Base-by-base conservation (phyloP, 2,113 vertebrate genomes). In the Nothoprocta pentlandii region DNA sequence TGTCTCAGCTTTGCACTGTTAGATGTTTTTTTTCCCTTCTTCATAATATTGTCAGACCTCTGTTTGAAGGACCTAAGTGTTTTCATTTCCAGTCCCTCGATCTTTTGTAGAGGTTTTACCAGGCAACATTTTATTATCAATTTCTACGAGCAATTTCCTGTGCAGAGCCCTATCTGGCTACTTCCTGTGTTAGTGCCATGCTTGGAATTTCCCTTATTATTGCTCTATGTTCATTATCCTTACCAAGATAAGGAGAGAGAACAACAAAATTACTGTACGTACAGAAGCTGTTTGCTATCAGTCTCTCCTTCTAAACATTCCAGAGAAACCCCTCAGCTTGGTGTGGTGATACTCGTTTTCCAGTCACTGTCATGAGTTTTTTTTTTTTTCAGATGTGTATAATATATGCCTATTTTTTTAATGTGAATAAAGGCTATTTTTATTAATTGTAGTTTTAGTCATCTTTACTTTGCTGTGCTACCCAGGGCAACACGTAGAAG, bases 371-470 rank as follows among this genome's bases (percentile, higher is more conserved):
- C 64, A 39, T 87, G 6, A 28, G 13, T 77, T 93, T 95, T 39
- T 39, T 34, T 34, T 34, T 39, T 81, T 76, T 69, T 93, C 26
- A 42, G 12, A 58, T 95, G 49, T 84, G 12, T 87, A 36, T 63
- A 84, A 66, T 63, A 79, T 9, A 49, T 59, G 54, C 34, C 58
- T 87, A 46, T 94, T 93, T 95, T 95, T 56, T 92, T 89, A 70
- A 84, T 67, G 70, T 20, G 16, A 97, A 96, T 97, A 97, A 97
- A 97, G 26, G 9, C 67, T 90, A 58, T 83, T 92, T 95, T 92
- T 90, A 92, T 81, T 87, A 51, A 85, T 95, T 90, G 67, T 90
- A 56, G 46, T 63, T 92, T 39, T 42, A 82, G 44, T 87, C 9
- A 32, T 85, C 70, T 85, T 63, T 78, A 89, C 16, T 80, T 88